A percentile compares a stretch with the other conserved stretches of the same genome.
These are phyloP conservation scores for Junco hyemalis DNA, from an alignment of 2,113 vertebrate species.

Conservation along the genomic window DNA sequence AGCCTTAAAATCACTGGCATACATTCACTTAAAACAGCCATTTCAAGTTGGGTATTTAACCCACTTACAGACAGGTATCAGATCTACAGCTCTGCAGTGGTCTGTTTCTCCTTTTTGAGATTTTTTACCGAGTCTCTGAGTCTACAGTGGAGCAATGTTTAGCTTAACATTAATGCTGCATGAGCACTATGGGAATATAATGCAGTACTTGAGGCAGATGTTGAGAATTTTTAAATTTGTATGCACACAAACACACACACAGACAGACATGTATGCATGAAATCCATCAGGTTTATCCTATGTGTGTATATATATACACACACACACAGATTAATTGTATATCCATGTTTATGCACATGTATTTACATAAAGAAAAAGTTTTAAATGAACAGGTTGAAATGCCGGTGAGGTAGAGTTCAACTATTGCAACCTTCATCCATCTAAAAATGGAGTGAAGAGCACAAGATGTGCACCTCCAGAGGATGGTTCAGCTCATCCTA, in stretches of 20 bases:
- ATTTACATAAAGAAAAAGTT: neutral
- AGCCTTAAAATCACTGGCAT: neutral
- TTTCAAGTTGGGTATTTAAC: neutral
- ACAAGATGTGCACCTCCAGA: neutral
- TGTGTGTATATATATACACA: rapidly evolving
- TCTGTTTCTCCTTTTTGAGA: neutral
- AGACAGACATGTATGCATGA: neutral
- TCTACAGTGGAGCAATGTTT: neutral
- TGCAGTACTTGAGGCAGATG: neutral
- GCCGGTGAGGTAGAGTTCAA: neutral
- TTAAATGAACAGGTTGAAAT: neutral
- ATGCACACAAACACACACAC: neutral
- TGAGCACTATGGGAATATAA: constrained; percentile 45
- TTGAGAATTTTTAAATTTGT: neutral
- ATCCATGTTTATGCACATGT: neutral
- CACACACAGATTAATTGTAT: neutral
- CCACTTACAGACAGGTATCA: neutral
- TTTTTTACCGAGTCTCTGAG: neutral
- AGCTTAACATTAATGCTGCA: neutral
- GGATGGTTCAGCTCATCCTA: neutral
- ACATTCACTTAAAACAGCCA: neutral
- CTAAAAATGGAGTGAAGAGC: neutral
- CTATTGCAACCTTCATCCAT: neutral
- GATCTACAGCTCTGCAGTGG: neutral
- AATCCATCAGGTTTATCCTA: neutral